Percentiles rank a stretch among this genome's conserved stretches.
Evolutionary conservation across 1,140 invertebrate genomes (phyloP).

Genomic region (Teleogryllus occipitalis): DNA sequence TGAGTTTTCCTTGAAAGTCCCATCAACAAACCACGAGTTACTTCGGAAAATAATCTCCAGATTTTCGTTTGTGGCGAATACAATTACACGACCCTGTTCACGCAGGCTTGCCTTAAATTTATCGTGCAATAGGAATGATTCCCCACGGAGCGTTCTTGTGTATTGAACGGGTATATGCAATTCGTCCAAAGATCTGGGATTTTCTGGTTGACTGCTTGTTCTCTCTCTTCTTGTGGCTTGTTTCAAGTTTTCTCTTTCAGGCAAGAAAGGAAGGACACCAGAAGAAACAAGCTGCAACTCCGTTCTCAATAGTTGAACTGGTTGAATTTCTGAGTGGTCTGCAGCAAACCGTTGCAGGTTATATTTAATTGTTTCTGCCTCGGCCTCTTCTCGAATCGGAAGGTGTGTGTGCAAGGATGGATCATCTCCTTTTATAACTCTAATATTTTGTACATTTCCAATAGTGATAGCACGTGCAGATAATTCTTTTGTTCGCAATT

Average conservation of each 20-base stretch:
- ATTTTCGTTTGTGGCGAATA: too few relatives aligned
- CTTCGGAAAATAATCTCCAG: too few relatives aligned
- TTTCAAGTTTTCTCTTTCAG: background rate
- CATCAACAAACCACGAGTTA: too few relatives aligned
- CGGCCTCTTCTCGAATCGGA: background rate
- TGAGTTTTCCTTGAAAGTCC: too few relatives aligned
- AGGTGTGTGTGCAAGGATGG: background rate
- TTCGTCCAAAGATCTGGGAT: too few relatives aligned
- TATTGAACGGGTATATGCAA: too few relatives aligned
- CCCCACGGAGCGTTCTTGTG: too few relatives aligned
- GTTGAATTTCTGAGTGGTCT: background rate
- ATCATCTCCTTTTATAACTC: background rate
- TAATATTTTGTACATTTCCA: background rate
- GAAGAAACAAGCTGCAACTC: background rate
- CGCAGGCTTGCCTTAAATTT: too few relatives aligned
- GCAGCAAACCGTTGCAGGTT: background rate
- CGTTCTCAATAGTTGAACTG: background rate
- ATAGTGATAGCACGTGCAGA: background rate
- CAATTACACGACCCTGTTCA: too few relatives aligned
- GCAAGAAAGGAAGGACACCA: conserved; percentile 2
- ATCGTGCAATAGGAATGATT: too few relatives aligned
- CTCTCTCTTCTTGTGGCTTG: background rate
- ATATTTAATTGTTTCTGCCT: background rate
- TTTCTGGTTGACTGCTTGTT: background rate
- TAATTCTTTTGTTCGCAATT: background rate